A percentile compares a stretch with the other conserved stretches of the same genome.
Evolutionary conservation across 2,797 vertebrate species (phyloP).

Genomic region (Alectoris magna): DNA sequence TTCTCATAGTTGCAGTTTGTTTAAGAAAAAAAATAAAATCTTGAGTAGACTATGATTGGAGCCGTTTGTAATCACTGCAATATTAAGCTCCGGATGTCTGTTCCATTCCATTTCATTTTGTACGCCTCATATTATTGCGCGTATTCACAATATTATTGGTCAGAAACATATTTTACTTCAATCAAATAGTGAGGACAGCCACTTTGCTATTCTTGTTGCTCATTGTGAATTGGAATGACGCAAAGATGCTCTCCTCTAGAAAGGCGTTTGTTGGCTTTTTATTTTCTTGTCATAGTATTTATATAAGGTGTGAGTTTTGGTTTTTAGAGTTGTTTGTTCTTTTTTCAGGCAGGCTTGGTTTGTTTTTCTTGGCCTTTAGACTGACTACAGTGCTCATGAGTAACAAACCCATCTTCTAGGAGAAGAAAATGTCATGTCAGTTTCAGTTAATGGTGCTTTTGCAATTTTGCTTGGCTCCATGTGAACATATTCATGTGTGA

Average conservation of each 20-base stretch:
- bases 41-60: background rate
- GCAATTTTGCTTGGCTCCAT: background rate
- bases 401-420: background rate
- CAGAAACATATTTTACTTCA: background rate
- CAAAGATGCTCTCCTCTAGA: background rate
- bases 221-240: background rate
- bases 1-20: background rate
- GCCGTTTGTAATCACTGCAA: background rate
- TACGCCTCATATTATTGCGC: background rate
- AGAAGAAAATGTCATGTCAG: background rate
- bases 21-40: background rate
- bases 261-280: background rate
- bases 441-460: background rate
- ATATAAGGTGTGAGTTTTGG: background rate
- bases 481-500: background rate
- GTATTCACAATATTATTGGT: background rate
- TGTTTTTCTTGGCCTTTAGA: background rate
- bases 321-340: background rate
- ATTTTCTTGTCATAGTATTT: background rate
- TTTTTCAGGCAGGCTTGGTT: fast-evolving
- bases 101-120: background rate
- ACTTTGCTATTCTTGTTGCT: background rate
- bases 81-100: background rate
- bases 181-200: background rate
- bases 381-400: background rate